These are phyloP conservation scores for Kradibia gibbosae DNA, from an alignment of 1,140 invertebrate species.

Conservation along the genomic window DNA sequence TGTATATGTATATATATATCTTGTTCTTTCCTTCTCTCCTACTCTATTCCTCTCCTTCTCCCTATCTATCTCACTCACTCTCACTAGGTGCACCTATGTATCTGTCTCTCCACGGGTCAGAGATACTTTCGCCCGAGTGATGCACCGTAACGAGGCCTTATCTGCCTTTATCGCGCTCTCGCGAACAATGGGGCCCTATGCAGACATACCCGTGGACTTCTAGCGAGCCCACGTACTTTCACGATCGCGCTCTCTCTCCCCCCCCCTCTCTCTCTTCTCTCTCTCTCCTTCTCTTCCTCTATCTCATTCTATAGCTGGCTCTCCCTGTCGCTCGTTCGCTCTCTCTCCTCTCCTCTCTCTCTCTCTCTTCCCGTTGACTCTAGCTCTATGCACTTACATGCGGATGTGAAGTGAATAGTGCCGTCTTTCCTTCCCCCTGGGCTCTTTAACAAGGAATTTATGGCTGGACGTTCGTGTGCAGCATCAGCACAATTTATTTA, in stretches of 20 bases:
- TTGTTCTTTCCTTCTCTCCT: not conserved
- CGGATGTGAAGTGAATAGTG: constrained; percentile 1
- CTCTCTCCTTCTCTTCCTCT: not conserved
- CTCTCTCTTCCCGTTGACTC: not conserved
- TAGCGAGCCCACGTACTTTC: constrained; percentile 10
- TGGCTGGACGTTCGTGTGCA: not conserved
- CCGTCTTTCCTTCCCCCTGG: not conserved
- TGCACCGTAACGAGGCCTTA: constrained; percentile 42
- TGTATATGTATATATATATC: too few species aligned
- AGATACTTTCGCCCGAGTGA: constrained; percentile 33
- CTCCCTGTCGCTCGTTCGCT: constrained; percentile 6
- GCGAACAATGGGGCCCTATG: constrained; percentile 35
- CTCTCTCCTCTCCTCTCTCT: not conserved
- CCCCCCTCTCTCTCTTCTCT: not conserved
- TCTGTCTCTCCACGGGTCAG: constrained; percentile 1
- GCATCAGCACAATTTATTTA: constrained; percentile 17
- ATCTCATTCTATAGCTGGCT: not conserved
- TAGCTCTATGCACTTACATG: constrained; percentile 7
- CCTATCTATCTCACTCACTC: not conserved
- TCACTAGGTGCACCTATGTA: not conserved
- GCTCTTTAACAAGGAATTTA: constrained; percentile 16
- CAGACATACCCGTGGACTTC: not conserved
- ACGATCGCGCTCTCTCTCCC: constrained; percentile 16
- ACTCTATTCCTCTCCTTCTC: not conserved
- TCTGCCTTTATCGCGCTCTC: constrained; percentile 53